Conservation (phyloP, 2,888 invertebrate genomes). For the Herminia tarsipennalis region DNA sequence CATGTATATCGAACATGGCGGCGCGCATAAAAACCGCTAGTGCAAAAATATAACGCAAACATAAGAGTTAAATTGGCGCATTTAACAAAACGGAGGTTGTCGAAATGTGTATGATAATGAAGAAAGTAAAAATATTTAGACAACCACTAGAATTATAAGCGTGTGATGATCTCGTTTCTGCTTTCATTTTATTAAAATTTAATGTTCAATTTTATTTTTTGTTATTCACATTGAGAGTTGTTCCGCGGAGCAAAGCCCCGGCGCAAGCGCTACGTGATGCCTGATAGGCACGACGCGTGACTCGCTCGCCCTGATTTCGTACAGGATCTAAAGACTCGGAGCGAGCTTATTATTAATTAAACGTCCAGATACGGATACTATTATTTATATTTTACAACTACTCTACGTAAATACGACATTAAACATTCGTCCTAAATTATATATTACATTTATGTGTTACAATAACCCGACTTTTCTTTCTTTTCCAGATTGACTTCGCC, state of each 20-base stretch:
- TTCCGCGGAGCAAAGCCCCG: slow-evolving; percentile 15
- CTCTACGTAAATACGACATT: neutral
- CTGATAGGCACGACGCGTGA: slow-evolving; percentile 74
- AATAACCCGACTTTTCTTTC: slow-evolving; percentile 40
- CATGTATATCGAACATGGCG: slow-evolving; percentile 40
- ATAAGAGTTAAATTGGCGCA: slow-evolving; percentile 15
- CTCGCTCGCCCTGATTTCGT: slow-evolving; percentile 79
- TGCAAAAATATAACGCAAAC: slow-evolving; percentile 29
- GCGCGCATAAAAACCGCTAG: slow-evolving; percentile 36
- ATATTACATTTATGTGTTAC: neutral
- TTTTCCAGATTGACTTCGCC: slow-evolving; percentile 61
- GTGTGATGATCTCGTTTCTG: slow-evolving; percentile 47
- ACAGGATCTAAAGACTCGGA: slow-evolving; percentile 73
- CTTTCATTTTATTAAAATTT: slow-evolving; percentile 47
- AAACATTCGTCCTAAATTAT: neutral
- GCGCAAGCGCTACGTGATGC: slow-evolving; percentile 56
- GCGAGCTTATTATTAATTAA: slow-evolving; percentile 72
- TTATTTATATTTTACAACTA: slow-evolving; percentile 22
- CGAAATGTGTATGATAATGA: slow-evolving; percentile 40
- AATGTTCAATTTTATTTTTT: slow-evolving; percentile 41
- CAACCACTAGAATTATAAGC: slow-evolving; percentile 47
- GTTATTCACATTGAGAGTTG: slow-evolving; percentile 28
- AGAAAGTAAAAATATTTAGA: slow-evolving; percentile 50
- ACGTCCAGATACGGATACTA: slow-evolving; percentile 48
- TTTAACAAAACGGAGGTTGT: slow-evolving; percentile 36